Evolutionary conservation across 2,113 vertebrate genomes (phyloP).

Genomic region (Cromileptes altivelis): DNA sequence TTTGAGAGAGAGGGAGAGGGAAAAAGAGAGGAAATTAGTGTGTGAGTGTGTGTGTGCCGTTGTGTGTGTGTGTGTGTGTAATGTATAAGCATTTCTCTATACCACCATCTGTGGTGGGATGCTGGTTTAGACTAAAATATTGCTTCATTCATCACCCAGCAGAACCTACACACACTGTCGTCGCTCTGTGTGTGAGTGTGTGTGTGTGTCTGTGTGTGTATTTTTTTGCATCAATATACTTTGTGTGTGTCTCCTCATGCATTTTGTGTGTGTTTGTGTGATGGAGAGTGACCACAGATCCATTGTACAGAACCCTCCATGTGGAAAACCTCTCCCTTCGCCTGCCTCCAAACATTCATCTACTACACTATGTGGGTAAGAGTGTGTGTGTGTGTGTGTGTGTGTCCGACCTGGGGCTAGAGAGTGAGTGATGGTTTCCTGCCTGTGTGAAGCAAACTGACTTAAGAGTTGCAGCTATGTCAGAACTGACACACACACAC

Average conservation of each 20-base stretch:
- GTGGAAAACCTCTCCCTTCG: constrained; percentile 74
- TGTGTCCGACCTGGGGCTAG: constrained; percentile 51
- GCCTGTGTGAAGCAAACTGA: constrained; percentile 51
- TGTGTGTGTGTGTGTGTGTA: constrained; percentile 35
- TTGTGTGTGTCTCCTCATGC: constrained; percentile 41
- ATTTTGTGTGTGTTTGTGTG: constrained; percentile 28
- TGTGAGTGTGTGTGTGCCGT: constrained; percentile 22
- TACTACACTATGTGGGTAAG: constrained; percentile 34
- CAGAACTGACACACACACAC: constrained; percentile 21
- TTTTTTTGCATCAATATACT: background rate
- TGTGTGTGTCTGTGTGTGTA: constrained; percentile 8
- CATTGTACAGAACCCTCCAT: constrained; percentile 76
- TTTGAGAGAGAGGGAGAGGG: background rate
- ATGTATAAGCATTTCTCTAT: constrained; percentile 60
- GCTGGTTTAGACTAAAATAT: constrained; percentile 79
- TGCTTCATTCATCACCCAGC: constrained; percentile 78
- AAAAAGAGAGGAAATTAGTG: background rate
- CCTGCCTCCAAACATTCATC: constrained; percentile 71
- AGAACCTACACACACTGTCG: constrained; percentile 58
- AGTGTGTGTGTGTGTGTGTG: constrained; percentile 9
- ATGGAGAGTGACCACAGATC: constrained; percentile 72
- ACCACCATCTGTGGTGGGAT: constrained; percentile 69
- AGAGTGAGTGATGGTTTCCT: constrained; percentile 61
- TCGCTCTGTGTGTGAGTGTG: constrained; percentile 16
- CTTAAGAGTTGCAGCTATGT: constrained; percentile 46